A percentile compares a stretch with the other conserved stretches of the same genome.
phyloP scores from a whole-genome alignment of 2,113 vertebrate genomes.

The Pavo muticus region DNA sequence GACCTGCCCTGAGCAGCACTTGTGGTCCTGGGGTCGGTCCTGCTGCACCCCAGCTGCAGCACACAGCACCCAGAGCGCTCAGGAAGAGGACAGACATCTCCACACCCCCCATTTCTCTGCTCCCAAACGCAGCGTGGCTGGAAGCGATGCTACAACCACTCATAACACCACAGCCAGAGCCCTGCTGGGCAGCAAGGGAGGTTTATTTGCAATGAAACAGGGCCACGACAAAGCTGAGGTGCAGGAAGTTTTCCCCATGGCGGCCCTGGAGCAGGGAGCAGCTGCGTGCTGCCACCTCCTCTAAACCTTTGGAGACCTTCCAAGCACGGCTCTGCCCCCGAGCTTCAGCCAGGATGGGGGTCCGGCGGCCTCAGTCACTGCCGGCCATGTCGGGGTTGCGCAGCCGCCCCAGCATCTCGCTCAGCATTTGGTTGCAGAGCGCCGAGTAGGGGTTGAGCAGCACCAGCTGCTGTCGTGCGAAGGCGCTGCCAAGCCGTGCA shows the following conservation, averaged over 20 bases:
- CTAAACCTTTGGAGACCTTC: background rate
- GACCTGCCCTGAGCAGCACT: rapidly evolving
- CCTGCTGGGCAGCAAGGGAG: background rate
- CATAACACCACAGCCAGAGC: background rate
- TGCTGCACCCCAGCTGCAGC: background rate
- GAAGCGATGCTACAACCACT: rapidly evolving
- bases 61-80: rapidly evolving
- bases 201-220: conserved; percentile 14
- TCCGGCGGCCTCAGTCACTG: background rate
- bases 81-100: rapidly evolving
- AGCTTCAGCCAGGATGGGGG: too few species aligned
- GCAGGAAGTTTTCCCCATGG: background rate
- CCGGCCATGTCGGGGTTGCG: conserved; percentile 63
- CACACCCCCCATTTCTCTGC: rapidly evolving
- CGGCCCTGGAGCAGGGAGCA: background rate
- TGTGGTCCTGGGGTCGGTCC: rapidly evolving
- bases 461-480: conserved; percentile 88
- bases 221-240: background rate
- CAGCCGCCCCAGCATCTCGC: conserved; percentile 85
- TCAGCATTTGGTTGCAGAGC: conserved; percentile 95
- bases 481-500: conserved; percentile 87
- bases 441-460: conserved; percentile 92
- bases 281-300: background rate
- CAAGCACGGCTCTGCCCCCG: background rate
- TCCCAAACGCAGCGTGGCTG: too few species aligned